These are phyloP conservation scores for Lutjanus argentimaculatus DNA, from an alignment of 2,797 vertebrate genomes.

Conservation along the genomic window DNA sequence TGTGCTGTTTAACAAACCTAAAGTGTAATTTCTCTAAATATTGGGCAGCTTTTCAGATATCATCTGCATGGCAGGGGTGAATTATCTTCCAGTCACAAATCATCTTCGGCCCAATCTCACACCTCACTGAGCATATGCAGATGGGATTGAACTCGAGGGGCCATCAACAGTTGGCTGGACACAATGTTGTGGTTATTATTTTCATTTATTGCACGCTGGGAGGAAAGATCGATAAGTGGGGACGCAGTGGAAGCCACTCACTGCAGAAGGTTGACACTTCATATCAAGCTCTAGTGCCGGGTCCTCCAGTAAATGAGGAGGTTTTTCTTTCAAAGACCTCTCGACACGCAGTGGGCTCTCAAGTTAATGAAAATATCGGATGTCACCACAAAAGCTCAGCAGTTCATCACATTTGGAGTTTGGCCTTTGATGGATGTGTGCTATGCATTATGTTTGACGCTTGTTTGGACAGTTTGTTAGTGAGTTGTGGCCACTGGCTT, in stretches of 20 bases:
- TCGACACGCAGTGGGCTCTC: constrained; percentile 27
- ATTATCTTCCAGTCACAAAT: constrained; percentile 55
- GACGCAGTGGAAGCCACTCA: not conserved
- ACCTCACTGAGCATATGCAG: constrained; percentile 61
- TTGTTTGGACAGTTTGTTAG: not conserved
- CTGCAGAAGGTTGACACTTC: constrained; percentile 32
- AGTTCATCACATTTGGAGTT: constrained; percentile 32
- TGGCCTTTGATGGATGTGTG: constrained; percentile 28
- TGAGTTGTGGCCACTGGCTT: constrained; percentile 13
- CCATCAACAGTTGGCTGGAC: constrained; percentile 52
- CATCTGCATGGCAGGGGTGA: constrained; percentile 6
- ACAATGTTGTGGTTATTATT: constrained; percentile 59
- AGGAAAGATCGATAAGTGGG: constrained; percentile 38
- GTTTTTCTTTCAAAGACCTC: constrained; percentile 14
- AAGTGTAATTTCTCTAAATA: constrained; percentile 32
- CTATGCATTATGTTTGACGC: constrained; percentile 11
- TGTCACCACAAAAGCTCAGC: constrained; percentile 12
- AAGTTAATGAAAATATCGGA: constrained; percentile 50
- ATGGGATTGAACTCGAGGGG: constrained; percentile 33
- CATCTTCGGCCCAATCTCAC: constrained; percentile 58
- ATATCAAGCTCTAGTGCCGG: constrained; percentile 28
- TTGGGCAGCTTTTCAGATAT: constrained; percentile 27
- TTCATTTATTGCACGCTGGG: constrained; percentile 44
- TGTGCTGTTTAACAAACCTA: not conserved
- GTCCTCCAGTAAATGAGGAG: constrained; percentile 32